Evolutionary conservation across 2,797 vertebrate species (phyloP).

Genomic region (Pangasius djambal): DNA sequence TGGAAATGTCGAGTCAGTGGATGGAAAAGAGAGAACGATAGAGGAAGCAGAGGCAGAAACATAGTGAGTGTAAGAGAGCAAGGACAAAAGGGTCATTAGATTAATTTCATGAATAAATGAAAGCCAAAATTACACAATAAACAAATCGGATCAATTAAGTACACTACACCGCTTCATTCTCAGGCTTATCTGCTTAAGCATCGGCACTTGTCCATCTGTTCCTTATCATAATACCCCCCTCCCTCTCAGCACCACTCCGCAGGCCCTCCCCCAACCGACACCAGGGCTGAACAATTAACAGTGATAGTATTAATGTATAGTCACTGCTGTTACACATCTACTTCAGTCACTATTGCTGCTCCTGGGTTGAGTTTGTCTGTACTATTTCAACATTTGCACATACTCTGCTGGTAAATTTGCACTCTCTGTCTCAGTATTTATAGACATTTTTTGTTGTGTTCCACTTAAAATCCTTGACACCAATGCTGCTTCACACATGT

Average conservation of each 20-base stretch:
- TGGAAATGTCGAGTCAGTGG: background rate
- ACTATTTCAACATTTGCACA: background rate
- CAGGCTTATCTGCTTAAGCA: conserved; percentile 20
- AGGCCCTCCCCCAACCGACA: background rate
- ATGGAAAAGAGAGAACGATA: background rate
- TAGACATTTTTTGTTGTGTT: background rate
- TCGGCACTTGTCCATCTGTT: conserved; percentile 19
- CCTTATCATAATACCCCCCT: background rate
- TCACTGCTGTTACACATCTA: background rate
- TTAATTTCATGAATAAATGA: background rate
- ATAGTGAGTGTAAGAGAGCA: background rate
- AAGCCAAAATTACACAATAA: background rate
- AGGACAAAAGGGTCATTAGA: background rate
- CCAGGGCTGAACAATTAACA: background rate
- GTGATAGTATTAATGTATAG: background rate
- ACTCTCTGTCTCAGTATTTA: background rate
- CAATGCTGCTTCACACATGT: background rate
- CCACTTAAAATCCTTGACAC: background rate
- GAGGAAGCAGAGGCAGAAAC: background rate
- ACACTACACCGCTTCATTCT: background rate
- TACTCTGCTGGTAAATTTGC: background rate
- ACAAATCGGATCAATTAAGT: conserved; percentile 2
- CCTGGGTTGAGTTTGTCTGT: background rate
- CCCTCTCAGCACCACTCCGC: background rate
- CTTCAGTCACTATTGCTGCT: background rate